These are phyloP conservation scores for Tupaia tana DNA, from an alignment of 2,113 vertebrate species.

Conservation along the genomic window DNA sequence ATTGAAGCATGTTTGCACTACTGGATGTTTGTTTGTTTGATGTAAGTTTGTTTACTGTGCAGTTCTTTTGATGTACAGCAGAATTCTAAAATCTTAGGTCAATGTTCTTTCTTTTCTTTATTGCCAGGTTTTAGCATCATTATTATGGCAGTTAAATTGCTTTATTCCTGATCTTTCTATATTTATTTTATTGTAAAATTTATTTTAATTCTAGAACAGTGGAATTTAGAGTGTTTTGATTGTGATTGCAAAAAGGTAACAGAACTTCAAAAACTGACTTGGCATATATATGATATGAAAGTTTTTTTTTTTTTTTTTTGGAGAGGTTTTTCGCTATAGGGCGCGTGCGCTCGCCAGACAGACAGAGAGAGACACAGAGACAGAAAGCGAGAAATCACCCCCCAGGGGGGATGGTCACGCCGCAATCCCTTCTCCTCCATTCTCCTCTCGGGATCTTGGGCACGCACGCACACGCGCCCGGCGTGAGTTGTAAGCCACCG, in stretches of 20 bases:
- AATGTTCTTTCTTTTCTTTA: constrained; percentile 11
- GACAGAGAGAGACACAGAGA: too few relatives aligned
- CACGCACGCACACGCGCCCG: too few relatives aligned
- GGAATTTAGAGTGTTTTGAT: background rate
- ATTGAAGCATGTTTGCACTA: background rate
- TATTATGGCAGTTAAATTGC: background rate
- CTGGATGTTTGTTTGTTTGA: background rate
- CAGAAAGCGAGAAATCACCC: too few relatives aligned
- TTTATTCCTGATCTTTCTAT: background rate
- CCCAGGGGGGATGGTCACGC: too few relatives aligned
- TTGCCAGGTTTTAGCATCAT: background rate
- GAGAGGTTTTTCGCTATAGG: too few relatives aligned
- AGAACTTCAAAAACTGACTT: background rate
- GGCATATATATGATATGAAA: background rate
- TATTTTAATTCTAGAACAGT: background rate
- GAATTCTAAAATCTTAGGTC: background rate
- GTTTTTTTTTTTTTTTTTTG: too few relatives aligned
- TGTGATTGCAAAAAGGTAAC: background rate
- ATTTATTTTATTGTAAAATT: constrained; percentile 26
- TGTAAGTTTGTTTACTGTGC: background rate
- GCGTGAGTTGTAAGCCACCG: too few relatives aligned
- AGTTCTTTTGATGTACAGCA: background rate
- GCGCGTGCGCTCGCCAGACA: too few relatives aligned
- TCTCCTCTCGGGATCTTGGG: too few relatives aligned
- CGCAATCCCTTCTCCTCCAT: too few relatives aligned